Base-by-base conservation (phyloP, 2,888 invertebrate genomes). In the Sarcophaga subvicina region DNA sequence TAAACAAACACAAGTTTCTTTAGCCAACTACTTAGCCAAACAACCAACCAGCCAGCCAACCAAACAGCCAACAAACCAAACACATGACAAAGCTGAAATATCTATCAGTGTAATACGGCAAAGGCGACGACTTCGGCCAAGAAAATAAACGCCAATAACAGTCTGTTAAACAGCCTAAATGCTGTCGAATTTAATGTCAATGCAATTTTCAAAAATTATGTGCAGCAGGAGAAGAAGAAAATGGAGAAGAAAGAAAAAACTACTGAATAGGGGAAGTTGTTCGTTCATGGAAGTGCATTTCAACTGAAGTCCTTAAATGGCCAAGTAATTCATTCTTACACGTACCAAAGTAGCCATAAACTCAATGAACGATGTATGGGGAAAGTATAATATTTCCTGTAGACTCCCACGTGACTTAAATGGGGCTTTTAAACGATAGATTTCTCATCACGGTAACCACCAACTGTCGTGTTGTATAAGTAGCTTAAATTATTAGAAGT, bases 171-270 rank as follows among this genome's bases (percentile, higher is more conserved):
- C 86, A 86, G 86, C 86, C 86, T 86, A 86, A 86, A 83, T 86
- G 86, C 83, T 86, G 86, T 86, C 86, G 86, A 86, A 83, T 80
- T 83, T 80, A 86, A 80, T 86, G 86, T 83, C 86, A 86, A 86
- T 86, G 72, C 69, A 86, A 86, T 86, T 86, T 83, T 86, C 63
- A 83, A 86, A 83, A 86, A 86, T 83, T 83, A 86, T 77, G 37
- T 45, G 20, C 75, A 72, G 14, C n/a, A 45, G 71, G 49, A 67
- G 20, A 22, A 20, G 14, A 62, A 75, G 25, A 17, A 45, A 25
- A 54, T 1, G 37, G 37, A 37, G 3, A 8, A 8, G 10, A 47
- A n/a, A 14, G 8, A 37, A 27, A 5, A 27, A 62, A 66, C 14
- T 47, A 14, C 8, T 22, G 1, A 11, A 22, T 67, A 73, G 2